A percentile compares a stretch with the other conserved stretches of the same genome.
Evolutionary conservation across 2,113 vertebrate species (phyloP).

Genomic region (Siniperca chuatsi): DNA sequence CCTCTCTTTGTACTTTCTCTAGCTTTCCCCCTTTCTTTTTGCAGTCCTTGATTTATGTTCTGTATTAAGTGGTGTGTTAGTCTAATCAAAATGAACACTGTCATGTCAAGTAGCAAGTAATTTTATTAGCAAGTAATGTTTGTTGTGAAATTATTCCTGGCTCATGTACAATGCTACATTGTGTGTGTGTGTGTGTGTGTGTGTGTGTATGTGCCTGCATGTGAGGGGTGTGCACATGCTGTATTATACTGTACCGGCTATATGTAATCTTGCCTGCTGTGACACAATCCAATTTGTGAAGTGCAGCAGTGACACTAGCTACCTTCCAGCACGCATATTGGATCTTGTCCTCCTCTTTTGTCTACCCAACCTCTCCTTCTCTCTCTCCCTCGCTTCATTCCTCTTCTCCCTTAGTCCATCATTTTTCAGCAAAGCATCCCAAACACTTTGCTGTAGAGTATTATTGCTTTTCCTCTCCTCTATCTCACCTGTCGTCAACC

Average conservation of each 20-base stretch:
- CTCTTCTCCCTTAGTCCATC: constrained; percentile 32
- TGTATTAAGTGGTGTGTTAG: constrained; percentile 20
- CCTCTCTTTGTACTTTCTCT: neutral
- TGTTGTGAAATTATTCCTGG: constrained; percentile 24
- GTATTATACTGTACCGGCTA: neutral
- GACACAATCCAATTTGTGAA: constrained; percentile 68
- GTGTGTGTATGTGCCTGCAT: neutral
- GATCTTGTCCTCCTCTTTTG: neutral
- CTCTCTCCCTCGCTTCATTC: neutral
- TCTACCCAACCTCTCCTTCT: neutral
- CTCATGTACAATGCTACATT: neutral
- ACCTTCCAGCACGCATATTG: constrained; percentile 27
- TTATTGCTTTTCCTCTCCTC: constrained; percentile 7
- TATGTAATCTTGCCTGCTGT: constrained; percentile 49
- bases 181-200: neutral
- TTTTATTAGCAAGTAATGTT: constrained; percentile 17
- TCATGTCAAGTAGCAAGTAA: neutral
- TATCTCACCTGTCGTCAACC: neutral
- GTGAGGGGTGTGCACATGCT: neutral
- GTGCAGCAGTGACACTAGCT: constrained; percentile 36
- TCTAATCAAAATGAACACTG: constrained; percentile 21
- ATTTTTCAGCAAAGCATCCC: constrained; percentile 20
- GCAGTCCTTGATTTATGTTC: constrained; percentile 33
- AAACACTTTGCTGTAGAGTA: constrained; percentile 1
- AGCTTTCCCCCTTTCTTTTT: neutral